phyloP scores from a whole-genome alignment of 2,888 invertebrate species.

The Drosophila paramelanica region DNA sequence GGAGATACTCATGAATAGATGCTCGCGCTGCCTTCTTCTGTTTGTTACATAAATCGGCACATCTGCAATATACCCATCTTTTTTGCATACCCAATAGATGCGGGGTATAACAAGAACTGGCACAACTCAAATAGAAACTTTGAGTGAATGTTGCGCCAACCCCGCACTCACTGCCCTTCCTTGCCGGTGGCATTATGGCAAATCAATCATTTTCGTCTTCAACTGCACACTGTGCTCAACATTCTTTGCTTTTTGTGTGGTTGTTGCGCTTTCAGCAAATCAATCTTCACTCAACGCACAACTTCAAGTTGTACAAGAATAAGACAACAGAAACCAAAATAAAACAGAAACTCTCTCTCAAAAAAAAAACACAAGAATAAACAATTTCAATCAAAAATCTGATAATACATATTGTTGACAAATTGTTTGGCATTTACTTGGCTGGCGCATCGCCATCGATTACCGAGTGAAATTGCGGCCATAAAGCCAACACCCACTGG shows the following conservation, averaged over 20 bases:
- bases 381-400: conserved; percentile 70
- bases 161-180: not conserved
- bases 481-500: not conserved
- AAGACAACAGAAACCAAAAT: conserved; percentile 15
- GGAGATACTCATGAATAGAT: too few species aligned
- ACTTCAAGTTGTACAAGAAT: conserved; percentile 26
- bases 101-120: conserved; percentile 32
- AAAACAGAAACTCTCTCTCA: too few species aligned
- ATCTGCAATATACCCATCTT: not conserved
- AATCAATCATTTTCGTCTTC: conserved; percentile 76
- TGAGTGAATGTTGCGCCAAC: conserved; percentile 4
- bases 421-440: conserved; percentile 70
- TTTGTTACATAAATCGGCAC: not conserved
- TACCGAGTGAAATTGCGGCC: conserved; percentile 23
- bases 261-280: conserved; percentile 48
- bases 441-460: conserved; percentile 29
- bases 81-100: not conserved
- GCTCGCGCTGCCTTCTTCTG: too few species aligned
- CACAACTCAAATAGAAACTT: conserved; percentile 66
- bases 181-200: conserved; percentile 56
- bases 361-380: conserved; percentile 16
- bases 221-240: conserved; percentile 57
- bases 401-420: conserved; percentile 71
- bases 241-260: conserved; percentile 36
- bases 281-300: conserved; percentile 61